phyloP scores from a whole-genome alignment of 2,888 invertebrate species.

The Eupithecia centaureata region DNA sequence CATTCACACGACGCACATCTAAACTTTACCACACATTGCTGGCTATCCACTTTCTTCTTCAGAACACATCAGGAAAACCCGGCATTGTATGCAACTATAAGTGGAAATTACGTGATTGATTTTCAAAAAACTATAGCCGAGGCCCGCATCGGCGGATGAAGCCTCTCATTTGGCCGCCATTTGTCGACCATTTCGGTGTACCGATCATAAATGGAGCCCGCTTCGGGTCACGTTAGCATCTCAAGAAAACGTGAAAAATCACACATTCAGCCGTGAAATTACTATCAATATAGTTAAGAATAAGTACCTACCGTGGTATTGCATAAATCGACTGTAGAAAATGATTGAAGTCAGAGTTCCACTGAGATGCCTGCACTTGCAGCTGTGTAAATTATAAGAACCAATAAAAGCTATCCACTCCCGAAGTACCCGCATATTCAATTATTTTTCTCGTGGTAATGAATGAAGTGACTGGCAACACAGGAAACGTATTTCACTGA shows the following conservation, averaged over 20 bases:
- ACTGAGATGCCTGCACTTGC: not conserved
- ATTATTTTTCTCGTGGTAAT: conserved; percentile 19
- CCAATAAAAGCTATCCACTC: conserved; percentile 14
- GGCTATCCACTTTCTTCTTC: conserved; percentile 18
- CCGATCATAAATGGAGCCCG: conserved; percentile 83
- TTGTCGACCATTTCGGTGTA: conserved; percentile 84
- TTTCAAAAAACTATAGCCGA: conserved; percentile 66
- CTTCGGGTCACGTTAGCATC: conserved; percentile 81
- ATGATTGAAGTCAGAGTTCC: not conserved
- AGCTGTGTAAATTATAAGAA: conserved; percentile 11
- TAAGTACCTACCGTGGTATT: conserved; percentile 42
- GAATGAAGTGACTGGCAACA: conserved; percentile 16
- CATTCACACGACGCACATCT: conserved; percentile 40
- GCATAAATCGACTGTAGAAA: conserved; percentile 22
- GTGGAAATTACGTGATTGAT: conserved; percentile 37
- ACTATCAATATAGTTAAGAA: conserved; percentile 55
- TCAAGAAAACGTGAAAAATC: conserved; percentile 82
- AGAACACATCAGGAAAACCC: conserved; percentile 17
- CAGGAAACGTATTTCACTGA: conserved; percentile 32
- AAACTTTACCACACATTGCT: conserved; percentile 50
- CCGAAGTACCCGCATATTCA: conserved; percentile 10
- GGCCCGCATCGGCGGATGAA: conserved; percentile 76
- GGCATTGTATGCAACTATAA: conserved; percentile 42
- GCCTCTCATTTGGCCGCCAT: conserved; percentile 84
- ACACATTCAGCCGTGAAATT: conserved; percentile 79